A percentile compares a stretch with the other conserved stretches of the same genome.
Evolutionary conservation across 2,113 vertebrate genomes (phyloP).

Genomic region (Naja naja): DNA sequence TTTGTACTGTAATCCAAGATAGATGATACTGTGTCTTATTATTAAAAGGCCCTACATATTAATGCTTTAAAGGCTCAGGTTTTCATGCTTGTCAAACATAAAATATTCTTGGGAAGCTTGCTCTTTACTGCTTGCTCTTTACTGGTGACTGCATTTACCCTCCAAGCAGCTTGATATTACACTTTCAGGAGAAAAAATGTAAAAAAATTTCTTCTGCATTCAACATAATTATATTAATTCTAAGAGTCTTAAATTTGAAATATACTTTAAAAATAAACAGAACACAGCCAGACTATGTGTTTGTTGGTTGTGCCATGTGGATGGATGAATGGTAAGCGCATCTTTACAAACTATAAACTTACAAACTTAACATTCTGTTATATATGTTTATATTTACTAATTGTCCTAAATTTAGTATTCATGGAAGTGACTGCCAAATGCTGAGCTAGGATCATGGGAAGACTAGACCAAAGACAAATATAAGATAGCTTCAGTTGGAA

Average conservation of each 20-base stretch:
- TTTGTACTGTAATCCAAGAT: conserved; percentile 29
- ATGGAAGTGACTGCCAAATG: conserved; percentile 17
- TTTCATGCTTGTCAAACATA: conserved; percentile 21
- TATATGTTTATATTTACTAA: conserved; percentile 13
- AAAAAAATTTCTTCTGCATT: background rate
- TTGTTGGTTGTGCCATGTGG: background rate
- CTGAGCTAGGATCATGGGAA: background rate
- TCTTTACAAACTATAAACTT: background rate
- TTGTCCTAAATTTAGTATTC: conserved; percentile 27
- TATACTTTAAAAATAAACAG: background rate
- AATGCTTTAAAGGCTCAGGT: conserved; percentile 9
- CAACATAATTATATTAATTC: conserved; percentile 16
- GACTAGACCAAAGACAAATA: conserved; percentile 53
- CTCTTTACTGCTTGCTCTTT: background rate
- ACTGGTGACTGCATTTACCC: background rate
- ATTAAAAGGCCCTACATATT: background rate
- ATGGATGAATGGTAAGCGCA: background rate
- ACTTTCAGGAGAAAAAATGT: background rate
- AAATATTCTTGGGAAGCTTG: conserved; percentile 5
- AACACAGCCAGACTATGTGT: background rate
- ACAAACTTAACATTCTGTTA: background rate
- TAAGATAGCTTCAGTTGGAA: conserved; percentile 49
- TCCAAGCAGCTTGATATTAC: conserved; percentile 5
- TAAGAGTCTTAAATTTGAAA: conserved; percentile 4
- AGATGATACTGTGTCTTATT: conserved; percentile 28